phyloP scores from a whole-genome alignment of 2,113 vertebrate species.

The Otolemur garnettii region DNA sequence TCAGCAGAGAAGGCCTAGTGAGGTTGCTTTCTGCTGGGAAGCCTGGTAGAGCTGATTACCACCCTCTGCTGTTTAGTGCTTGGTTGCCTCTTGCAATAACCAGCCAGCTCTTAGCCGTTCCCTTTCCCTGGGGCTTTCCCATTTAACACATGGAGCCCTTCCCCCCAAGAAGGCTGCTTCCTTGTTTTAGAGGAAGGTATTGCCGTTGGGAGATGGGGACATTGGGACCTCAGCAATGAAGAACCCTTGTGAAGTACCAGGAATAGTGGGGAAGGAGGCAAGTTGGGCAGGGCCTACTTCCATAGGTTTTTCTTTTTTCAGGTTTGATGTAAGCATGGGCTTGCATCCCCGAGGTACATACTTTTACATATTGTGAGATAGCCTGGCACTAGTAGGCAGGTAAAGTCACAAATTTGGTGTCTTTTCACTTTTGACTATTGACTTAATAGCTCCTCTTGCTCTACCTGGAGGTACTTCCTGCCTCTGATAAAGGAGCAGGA shows the following conservation, averaged over 20 bases:
- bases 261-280: constrained; percentile 60
- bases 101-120: constrained; percentile 66
- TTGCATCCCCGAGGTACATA: constrained; percentile 65
- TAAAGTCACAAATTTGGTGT: constrained; percentile 52
- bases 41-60: constrained; percentile 6
- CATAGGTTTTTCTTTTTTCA: constrained; percentile 62
- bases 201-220: constrained; percentile 67
- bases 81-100: constrained; percentile 61
- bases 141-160: constrained; percentile 56
- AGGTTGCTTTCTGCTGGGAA: constrained; percentile 4
- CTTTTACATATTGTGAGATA: constrained; percentile 34
- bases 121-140: constrained; percentile 63
- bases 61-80: constrained; percentile 32
- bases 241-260: constrained; percentile 31
- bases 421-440: constrained; percentile 55
- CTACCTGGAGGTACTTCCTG: constrained; percentile 58
- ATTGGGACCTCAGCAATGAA: constrained; percentile 42
- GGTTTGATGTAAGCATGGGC: constrained; percentile 64
- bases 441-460: background rate
- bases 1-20: background rate
- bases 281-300: constrained; percentile 57
- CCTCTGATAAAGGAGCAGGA: constrained; percentile 46
- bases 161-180: constrained; percentile 82
- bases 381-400: constrained; percentile 52
- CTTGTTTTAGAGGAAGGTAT: constrained; percentile 90